Base-by-base conservation (phyloP, 2,888 invertebrate genomes). In the Sepioteuthis lessoniana region DNA sequence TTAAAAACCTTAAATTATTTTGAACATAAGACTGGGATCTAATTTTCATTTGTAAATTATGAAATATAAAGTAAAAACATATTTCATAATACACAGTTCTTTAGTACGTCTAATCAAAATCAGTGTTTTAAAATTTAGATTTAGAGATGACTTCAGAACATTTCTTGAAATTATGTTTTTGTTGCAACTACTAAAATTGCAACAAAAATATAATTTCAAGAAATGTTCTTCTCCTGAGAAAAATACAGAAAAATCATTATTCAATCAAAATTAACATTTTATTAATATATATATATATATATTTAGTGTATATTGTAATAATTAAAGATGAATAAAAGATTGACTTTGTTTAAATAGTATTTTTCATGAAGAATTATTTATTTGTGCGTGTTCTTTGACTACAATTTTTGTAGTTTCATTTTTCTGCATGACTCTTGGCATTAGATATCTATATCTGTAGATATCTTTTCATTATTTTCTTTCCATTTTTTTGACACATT, bases 321-420 rank as follows among this genome's bases (percentile, higher is more conserved):
- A 76, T 76, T 76, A 76, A n/a, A 76, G n/a, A n/a, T 76, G n/a
- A 76, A 76, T 76, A 76, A 76, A 76, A 76, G n/a, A 35, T n/a
- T 76, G 76, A 76, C 76, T n/a, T 76, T 76, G n/a, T 76, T 76
- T n/a, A 16, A 76, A 31, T 5, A n/a, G 10, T 76, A 76, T 76
- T 76, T 76, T 76, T 31, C 31, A 76, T 76, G 31, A 76, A 76
- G 76, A 76, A 31, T 76, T 76, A 76, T 76, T 76, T 31, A 76
- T 76, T 76, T 76, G n/a, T 76, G 76, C n/a, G 76, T 76, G 76
- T 76, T 76, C 16, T 76, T 76, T 76, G 19, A 76, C n/a, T 76
- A n/a, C 76, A 76, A 76, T 76, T 76, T 76, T 76, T 76, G 4
- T 76, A 76, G 10, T 76, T 76, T 76, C 35, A n/a, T 76, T 76